These are phyloP conservation scores for Prosopocoilus inquinatus DNA, from an alignment of 2,888 invertebrate genomes.

Conservation along the genomic window DNA sequence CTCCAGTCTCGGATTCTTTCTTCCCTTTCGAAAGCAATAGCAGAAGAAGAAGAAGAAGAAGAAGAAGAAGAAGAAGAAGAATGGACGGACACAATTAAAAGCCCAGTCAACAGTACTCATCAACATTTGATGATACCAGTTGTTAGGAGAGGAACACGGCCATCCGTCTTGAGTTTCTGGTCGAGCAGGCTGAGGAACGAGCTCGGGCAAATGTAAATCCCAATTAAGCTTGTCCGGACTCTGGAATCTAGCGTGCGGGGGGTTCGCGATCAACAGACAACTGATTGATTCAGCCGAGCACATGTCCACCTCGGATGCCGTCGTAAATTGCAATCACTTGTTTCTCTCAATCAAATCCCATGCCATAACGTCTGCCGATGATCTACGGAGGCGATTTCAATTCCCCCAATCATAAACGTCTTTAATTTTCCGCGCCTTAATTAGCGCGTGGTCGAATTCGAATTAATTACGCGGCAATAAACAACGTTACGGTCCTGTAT, in stretches of 20 bases:
- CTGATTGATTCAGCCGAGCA: slow-evolving; percentile 50
- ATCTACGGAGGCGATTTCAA: too few relatives aligned
- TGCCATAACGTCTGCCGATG: slow-evolving; percentile 13
- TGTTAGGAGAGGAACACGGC: slow-evolving; percentile 25
- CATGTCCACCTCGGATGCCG: slow-evolving; percentile 40
- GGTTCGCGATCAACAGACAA: slow-evolving; percentile 43
- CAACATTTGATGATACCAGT: slow-evolving; percentile 22
- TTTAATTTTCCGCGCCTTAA: too few relatives aligned
- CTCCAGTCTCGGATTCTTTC: neutral
- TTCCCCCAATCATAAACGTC: too few relatives aligned
- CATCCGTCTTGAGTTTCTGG: slow-evolving; percentile 31
- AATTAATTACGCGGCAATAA: too few relatives aligned
- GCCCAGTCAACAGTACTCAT: slow-evolving; percentile 21
- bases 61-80: too few relatives aligned
- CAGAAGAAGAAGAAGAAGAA: too few relatives aligned
- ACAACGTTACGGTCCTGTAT: too few relatives aligned
- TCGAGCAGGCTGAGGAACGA: slow-evolving; percentile 39
- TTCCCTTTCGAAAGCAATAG: neutral
- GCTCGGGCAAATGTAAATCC: slow-evolving; percentile 48
- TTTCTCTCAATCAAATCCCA: slow-evolving; percentile 20
- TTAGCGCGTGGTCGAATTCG: too few relatives aligned
- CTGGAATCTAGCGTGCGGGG: slow-evolving; percentile 37
- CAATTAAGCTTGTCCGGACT: slow-evolving; percentile 49
- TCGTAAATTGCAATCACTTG: slow-evolving; percentile 44
- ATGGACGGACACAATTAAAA: slow-evolving; percentile 19